Conservation (phyloP, 2,888 invertebrate species). For the Kryphioiulus occultus region DNA sequence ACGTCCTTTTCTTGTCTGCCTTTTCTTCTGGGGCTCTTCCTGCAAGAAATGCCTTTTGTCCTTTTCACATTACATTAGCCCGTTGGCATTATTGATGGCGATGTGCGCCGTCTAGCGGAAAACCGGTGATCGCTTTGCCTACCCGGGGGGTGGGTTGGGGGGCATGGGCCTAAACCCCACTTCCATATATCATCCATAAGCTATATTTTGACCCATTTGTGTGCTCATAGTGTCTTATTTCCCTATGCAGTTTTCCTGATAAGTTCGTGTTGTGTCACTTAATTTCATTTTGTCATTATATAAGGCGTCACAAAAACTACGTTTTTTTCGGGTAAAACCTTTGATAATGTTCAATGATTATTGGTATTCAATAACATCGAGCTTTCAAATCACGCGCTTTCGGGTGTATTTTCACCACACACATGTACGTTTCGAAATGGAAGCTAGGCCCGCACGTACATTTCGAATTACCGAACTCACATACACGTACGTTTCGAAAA, state of each 20-base stretch:
- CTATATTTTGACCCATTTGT: conserved; percentile 17
- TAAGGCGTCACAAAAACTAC: no score
- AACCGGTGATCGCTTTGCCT: conserved; percentile 42
- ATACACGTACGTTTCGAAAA: no score
- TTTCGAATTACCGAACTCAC: no score
- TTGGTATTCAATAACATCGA: no score
- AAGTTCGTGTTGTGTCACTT: not conserved
- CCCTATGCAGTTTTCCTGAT: not conserved
- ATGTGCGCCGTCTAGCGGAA: conserved; percentile 46
- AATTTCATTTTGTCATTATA: not conserved
- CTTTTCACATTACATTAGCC: conserved; percentile 27
- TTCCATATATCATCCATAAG: not conserved
- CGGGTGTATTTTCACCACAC: no score
- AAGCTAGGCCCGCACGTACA: no score
- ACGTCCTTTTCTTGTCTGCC: not conserved
- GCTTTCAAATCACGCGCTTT: no score
- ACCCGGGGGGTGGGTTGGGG: not conserved
- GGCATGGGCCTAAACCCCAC: not conserved
- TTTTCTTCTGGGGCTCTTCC: conserved; percentile 22
- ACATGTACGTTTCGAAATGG: no score
- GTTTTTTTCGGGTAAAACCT: no score
- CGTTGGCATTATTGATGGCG: conserved; percentile 33
- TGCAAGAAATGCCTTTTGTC: conserved; percentile 29
- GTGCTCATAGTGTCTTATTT: not conserved
- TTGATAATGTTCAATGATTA: no score